Evolutionary conservation across 2,113 vertebrate species (phyloP), one percentile per base, ranked within the genome.

Genomic region (Zingel zingel): DNA sequence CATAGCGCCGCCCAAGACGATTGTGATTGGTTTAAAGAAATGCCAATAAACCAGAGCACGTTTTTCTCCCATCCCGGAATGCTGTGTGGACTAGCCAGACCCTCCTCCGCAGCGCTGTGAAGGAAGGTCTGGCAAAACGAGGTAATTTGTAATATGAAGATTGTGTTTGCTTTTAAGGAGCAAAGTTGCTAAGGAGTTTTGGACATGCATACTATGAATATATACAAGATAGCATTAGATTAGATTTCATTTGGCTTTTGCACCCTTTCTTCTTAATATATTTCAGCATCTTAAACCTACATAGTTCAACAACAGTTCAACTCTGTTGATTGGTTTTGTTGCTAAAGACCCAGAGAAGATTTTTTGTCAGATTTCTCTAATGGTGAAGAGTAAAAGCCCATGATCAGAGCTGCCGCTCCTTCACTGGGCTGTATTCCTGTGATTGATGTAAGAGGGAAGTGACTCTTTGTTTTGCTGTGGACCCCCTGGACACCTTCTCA

Each of bases 381-480:
- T 6, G 12, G 5, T 25, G 18, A 39, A 30, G 14, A 75, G 4
- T 15, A 13, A 21, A 50, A 45, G 27, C 30, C 7, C 11, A 12
- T 45, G 43, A 74, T 59, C 14, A 47, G 23, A 27, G 14, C 13
- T 5, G 9, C 36, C 5, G 5, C 6, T 64, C 25, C 39, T 36
- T 39, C 27, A 14, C 18, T 33, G 4, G 7, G 6, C 4, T 61
- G 21, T 0, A 25, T 45, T 83, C 13, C 14, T 51, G 0, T 66
- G 47, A 74, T 0, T 51, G 58, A 72, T 53, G 11, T n/a, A 62
- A 70, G 21, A 53, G 48, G 4, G n/a, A 75, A 58, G 19, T 48
- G 45, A 8, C 21, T n/a, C 67, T 70, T 72, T 48, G 19, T 81
- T 69, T 70, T 30, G 12, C 43, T 18, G 7, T 39, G 27, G 30